Percentiles rank a stretch among this genome's conserved stretches.
phyloP scores from a whole-genome alignment of 2,888 invertebrate species.

The Gasteruption jaculator region DNA sequence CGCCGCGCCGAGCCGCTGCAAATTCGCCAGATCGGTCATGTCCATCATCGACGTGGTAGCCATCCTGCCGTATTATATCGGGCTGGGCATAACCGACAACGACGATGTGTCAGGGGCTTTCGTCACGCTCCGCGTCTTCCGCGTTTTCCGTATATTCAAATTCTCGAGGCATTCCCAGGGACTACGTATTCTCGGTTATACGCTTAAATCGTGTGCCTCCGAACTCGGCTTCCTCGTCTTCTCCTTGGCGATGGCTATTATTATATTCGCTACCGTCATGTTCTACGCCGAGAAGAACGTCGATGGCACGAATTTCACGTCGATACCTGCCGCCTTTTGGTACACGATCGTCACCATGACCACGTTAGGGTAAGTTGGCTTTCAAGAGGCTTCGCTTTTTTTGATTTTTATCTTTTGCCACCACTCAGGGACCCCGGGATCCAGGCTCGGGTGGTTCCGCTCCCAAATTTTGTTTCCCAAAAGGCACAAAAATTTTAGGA shows the following conservation, averaged over 20 bases:
- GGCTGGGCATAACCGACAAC: conserved; percentile 94
- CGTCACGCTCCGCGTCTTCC: conserved; percentile 96
- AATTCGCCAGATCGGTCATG: conserved; percentile 98
- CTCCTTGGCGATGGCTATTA: conserved; percentile 99
- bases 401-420: conserved; percentile 4
- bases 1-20: conserved; percentile 97
- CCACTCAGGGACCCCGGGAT: conserved; percentile 7
- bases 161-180: conserved; percentile 99
- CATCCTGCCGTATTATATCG: conserved; percentile 98
- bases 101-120: conserved; percentile 99
- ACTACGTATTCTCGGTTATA: conserved; percentile 96
- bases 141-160: conserved; percentile 99
- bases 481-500: no score
- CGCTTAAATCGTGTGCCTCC: conserved; percentile 97
- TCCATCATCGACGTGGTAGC: conserved; percentile 99
- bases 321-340: conserved; percentile 99
- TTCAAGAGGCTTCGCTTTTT: background rate
- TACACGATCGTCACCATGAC: conserved; percentile 99
- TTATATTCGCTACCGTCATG: conserved; percentile 99
- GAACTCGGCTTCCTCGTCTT: conserved; percentile 99
- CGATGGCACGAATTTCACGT: conserved; percentile 93
- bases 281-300: conserved; percentile 99
- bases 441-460: no score
- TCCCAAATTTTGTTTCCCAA: no score
- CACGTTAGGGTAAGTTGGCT: conserved; percentile 87